Percentiles rank a stretch among this genome's conserved stretches.
phyloP scores from a whole-genome alignment of 2,113 vertebrate genomes.

The Erpornis zantholeuca region DNA sequence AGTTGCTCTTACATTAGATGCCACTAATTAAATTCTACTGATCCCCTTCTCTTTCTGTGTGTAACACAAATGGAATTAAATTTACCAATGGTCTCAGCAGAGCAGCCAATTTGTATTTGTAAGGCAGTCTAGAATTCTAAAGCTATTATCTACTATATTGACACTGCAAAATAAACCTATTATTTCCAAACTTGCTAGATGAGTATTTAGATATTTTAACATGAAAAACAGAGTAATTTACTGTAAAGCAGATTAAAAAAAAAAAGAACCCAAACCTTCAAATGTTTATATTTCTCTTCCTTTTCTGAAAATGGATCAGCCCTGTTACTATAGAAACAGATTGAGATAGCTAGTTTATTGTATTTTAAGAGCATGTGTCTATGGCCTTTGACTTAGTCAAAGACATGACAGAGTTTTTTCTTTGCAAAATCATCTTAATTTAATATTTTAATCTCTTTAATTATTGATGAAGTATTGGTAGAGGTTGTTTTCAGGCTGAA shows the following conservation, averaged over 20 bases:
- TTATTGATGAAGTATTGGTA: not conserved
- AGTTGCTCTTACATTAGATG: not conserved
- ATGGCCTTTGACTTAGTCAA: constrained; percentile 1
- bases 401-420: not conserved
- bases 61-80: constrained; percentile 15
- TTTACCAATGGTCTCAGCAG: not conserved
- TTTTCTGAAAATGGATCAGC: constrained; percentile 26
- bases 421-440: not conserved
- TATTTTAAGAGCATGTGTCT: not conserved
- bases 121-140: not conserved
- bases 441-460: not conserved
- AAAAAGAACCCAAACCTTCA: not conserved
- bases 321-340: constrained; percentile 23
- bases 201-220: not conserved
- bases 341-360: not conserved
- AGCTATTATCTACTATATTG: not conserved
- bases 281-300: constrained; percentile 1
- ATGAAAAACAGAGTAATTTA: not conserved
- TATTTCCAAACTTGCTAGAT: not conserved
- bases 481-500: not conserved
- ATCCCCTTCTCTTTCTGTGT: not conserved
- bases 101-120: not conserved
- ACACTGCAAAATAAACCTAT: not conserved
- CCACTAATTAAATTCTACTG: constrained; percentile 5
- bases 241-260: not conserved